Base-by-base conservation (phyloP, 2,888 invertebrate species). In the Anthophora plumipes region DNA sequence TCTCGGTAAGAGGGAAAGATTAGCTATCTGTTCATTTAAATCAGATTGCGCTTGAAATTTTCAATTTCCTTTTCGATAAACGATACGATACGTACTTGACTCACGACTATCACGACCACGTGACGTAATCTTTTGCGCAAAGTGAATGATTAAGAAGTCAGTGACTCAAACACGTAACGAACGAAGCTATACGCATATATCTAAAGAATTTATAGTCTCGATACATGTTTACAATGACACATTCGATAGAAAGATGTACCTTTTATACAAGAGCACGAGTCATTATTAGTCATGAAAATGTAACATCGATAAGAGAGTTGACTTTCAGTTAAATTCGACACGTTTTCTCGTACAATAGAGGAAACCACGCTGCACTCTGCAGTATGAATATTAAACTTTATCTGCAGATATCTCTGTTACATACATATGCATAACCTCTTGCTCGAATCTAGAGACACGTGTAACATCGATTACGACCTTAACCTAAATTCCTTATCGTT, bases 321-420 rank as follows among this genome's bases (percentile, higher is more conserved):
- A 48, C 31, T 12, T 17, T 25, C 6, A 50, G 11, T 25, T 12
- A 20, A 37, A 46, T 22, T 6, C 17, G 9, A n/a, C 14, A 1
- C 25, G 31, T 39, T 64, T 64, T 72, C 37, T 20, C 25, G 14
- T 41, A 43, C 11, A n/a, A 68, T 41, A 37, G 9, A 22, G 39
- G 39, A 37, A 69, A 22, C 25, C 50, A 25, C 8, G 11, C 12
- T 14, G 48, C 22, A 20, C 6, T 37, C 41, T n/a, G 3, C 39
- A 14, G 3, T 20, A 61, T 46, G 12, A 48, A 61, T 48, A 55
- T 61, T 63, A 60, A 68, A 60, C 46, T 64, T 55, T 25, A n/a
- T 64, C 73, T 52, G 43, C 8, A 41, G n/a, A 68, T 22, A 64
- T n/a, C 20, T 55, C 59, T 74, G 68, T 43, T 52, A n/a, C 59